A percentile compares a stretch with the other conserved stretches of the same genome.
Evolutionary conservation across 2,113 vertebrate genomes (phyloP).

Genomic region (Phalacrocorax aristotelis): DNA sequence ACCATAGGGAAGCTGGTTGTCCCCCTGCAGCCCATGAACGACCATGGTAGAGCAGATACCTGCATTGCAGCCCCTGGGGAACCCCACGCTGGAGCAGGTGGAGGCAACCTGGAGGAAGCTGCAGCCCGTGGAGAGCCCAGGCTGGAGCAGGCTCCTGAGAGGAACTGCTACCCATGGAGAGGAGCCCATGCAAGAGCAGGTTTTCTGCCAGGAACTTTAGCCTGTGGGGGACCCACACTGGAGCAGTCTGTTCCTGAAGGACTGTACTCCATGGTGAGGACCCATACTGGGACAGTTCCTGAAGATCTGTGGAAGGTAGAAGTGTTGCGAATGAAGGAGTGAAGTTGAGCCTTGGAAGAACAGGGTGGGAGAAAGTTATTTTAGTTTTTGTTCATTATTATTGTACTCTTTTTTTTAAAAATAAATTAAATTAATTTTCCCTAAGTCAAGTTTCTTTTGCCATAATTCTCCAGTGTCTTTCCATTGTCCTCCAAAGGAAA

Average conservation of each 20-base stretch:
- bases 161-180: fast-evolving
- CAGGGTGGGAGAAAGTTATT: fast-evolving
- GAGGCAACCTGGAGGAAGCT: neutral
- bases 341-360: neutral
- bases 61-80: neutral
- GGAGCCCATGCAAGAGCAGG: neutral
- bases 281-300: neutral
- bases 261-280: neutral
- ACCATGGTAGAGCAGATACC: neutral
- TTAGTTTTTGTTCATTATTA: neutral
- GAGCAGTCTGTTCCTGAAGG: neutral
- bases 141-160: neutral
- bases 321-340: neutral
- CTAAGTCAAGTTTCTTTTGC: neutral
- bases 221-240: fast-evolving
- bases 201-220: neutral
- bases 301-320: neutral
- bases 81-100: neutral
- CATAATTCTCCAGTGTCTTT: neutral
- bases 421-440: neutral
- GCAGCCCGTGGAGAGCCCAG: neutral
- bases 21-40: fast-evolving
- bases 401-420: neutral
- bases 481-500: neutral
- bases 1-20: neutral